Percentiles rank a stretch among this genome's conserved stretches.
Conservation (phyloP, 2,113 vertebrate species). For the Paramormyrops kingsleyae region DNA sequence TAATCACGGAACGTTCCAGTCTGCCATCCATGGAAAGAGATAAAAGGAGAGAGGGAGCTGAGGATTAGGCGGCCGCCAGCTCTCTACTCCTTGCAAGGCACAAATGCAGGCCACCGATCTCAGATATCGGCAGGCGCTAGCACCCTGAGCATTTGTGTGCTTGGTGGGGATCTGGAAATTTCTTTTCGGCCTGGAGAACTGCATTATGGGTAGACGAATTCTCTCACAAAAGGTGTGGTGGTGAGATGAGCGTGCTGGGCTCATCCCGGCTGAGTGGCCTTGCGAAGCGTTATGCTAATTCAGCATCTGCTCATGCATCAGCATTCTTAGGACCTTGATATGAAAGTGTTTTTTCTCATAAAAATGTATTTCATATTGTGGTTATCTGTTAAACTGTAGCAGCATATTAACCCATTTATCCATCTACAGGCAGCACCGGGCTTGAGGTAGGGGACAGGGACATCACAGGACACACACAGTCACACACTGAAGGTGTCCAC, state of each 20-base stretch:
- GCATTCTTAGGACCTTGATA: background rate
- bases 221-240: background rate
- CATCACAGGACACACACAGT: background rate
- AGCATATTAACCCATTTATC: background rate
- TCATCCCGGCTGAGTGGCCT: background rate
- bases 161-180: background rate
- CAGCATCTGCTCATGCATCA: background rate
- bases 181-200: background rate
- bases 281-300: background rate
- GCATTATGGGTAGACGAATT: background rate
- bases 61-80: background rate
- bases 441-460: background rate
- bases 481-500: background rate
- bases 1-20: background rate
- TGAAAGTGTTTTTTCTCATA: background rate
- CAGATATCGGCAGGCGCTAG: background rate
- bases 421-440: background rate
- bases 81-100: background rate
- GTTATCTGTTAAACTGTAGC: background rate
- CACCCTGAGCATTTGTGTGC: background rate
- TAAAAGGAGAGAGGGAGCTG: background rate
- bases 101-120: background rate
- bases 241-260: background rate
- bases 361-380: background rate
- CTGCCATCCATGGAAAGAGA: background rate